Base-by-base conservation (phyloP, 2,888 invertebrate genomes). In the Frankliniella intonsa region DNA sequence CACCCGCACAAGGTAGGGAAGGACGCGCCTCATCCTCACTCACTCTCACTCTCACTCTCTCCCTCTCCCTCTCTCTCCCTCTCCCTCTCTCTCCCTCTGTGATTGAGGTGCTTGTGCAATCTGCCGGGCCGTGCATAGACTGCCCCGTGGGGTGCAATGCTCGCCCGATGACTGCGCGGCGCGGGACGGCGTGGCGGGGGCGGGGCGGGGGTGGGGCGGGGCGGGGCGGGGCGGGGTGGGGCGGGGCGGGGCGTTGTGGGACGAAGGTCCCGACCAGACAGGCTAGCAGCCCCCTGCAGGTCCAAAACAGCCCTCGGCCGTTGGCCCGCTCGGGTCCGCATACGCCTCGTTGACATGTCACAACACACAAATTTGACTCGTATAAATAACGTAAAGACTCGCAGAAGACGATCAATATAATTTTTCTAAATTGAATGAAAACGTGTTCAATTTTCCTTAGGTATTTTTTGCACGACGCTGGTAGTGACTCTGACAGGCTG, bases 41-140 rank as follows among this genome's bases (percentile, higher is more conserved):
- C 55, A 14, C 55, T 55, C 55, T 14, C 17, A 5, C 55, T 55
- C 0, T 12, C 55, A 0, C 14, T 19, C 17, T 10, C 55, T 0
- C 7, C 14, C 17, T 55, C 55, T 14, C 55, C 5, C 55, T 1
- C 55, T 19, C 55, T 5, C 12, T 3, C 69, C 22, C 8, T 12
- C 69, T 12, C 69, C 2, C 25, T 25, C 22, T 9, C 69, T 25
- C 25, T 12, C 69, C 69, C 10, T 22, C 69, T 12, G 69, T 76
- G 69, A 76, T 76, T 76, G 69, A 76, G 69, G 69, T 76, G 69
- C 69, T 76, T 76, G 69, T 76, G 69, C 69, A 76, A 76, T 76
- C 69, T 76, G 69, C 69, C 69, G 69, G 69, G 69, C 69, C 69
- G 69, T 76, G 69, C 69, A 76, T 76, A 76, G 69, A 76, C 69